phyloP scores from a whole-genome alignment of 2,797 vertebrate genomes.

The Odontamblyopus rebecca region DNA sequence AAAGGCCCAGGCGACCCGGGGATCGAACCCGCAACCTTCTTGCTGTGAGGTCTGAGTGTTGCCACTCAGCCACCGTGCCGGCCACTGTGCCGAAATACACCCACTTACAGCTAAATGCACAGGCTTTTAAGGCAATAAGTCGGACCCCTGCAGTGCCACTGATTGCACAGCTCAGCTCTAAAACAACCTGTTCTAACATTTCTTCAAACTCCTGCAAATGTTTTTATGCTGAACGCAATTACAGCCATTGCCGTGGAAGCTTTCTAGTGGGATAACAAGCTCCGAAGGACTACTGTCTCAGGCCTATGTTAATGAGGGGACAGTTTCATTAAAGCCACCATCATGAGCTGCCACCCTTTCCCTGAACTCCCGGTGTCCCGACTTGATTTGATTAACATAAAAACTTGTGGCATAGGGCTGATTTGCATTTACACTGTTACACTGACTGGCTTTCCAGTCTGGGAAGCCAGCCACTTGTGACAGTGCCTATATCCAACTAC shows the following conservation, averaged over 20 bases:
- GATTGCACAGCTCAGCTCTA: conserved; percentile 21
- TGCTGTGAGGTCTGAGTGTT: too few species aligned
- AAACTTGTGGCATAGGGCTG: conserved; percentile 45
- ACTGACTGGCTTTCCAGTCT: conserved; percentile 15
- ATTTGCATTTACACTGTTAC: conserved; percentile 43
- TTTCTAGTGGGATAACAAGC: conserved; percentile 56
- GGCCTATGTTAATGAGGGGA: conserved; percentile 66
- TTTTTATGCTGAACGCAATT: conserved; percentile 55
- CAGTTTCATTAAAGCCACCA: conserved; percentile 66
- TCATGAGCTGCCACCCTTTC: conserved; percentile 54
- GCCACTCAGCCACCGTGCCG: too few species aligned
- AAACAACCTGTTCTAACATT: conserved; percentile 51
- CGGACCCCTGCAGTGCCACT: conserved; percentile 29
- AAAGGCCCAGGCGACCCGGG: too few species aligned
- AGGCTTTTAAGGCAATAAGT: background rate
- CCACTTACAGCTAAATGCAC: background rate
- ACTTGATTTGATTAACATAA: conserved; percentile 64
- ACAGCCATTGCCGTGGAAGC: conserved; percentile 40
- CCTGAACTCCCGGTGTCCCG: conserved; percentile 54
- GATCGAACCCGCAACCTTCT: too few species aligned
- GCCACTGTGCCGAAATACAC: background rate
- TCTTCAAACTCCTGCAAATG: conserved; percentile 47
- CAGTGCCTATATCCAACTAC: conserved; percentile 8
- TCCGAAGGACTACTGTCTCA: conserved; percentile 46
- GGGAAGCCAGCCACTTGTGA: conserved; percentile 18